Base-by-base conservation (phyloP, 2,113 vertebrate species). In the Enhydra lutris region DNA sequence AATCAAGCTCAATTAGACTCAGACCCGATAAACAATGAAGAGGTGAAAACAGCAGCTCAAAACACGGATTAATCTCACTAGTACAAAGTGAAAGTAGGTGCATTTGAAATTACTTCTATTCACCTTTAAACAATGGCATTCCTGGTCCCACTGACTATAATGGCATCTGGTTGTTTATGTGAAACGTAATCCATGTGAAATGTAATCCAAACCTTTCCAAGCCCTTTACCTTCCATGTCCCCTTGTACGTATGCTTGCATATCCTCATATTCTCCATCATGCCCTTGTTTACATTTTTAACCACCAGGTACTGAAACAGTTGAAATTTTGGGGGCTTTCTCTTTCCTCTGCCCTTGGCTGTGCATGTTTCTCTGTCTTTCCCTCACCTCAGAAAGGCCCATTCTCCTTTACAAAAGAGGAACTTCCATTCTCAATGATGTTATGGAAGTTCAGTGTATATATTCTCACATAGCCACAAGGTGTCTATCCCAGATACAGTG, bases 1-100 rank as follows among this genome's bases (percentile, higher is more conserved):
- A 97, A 95, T 97, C 97, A 97, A 96, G 85, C n/a, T 92, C 78
- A 97, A 95, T 98, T 98, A 98, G 85, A 65, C 80, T 92, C 87
- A 94, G 86, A 90, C 52, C 39, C 0, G 14, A 73, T 92, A 97
- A 93, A 98, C 97, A 97, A 97, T 86, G 88, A 67, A 95, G 71
- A 97, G 97, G 96, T 97, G 91, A 91, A 97, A 91, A 74, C 42
- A 52, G 90, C 55, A 50, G 26, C 94, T 96, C 65, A 59, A 79
- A 94, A 94, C 94, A 80, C 57, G 80, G 61, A 71, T 85, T 95
- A 57, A 97, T 96, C 87, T 97, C 74, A 47, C 78, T 73, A 31
- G 74, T 15, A 93, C 65, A 69, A 69, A 90, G 78, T 84, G 20
- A 18, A 96, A 69, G 29, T 14, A 36, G 63, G 39, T 89, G 76